Base-by-base conservation (phyloP, 2,113 vertebrate species). In the Chascanopsetta lugubris region DNA sequence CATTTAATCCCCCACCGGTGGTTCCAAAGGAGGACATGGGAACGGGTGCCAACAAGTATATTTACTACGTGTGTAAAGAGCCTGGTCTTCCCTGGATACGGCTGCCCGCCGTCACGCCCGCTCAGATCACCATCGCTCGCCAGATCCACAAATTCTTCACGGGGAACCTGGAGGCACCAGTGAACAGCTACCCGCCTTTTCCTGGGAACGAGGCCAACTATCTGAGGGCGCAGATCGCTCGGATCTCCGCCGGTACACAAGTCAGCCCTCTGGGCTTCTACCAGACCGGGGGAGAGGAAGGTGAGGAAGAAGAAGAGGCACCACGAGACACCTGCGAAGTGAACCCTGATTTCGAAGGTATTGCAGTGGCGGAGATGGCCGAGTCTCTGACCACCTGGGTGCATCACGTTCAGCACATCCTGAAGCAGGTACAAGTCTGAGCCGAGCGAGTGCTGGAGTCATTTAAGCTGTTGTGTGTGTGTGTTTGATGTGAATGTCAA, bases 21-120 rank as follows among this genome's bases (percentile, higher is more conserved):
- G 81, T 95, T 26, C 95, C 94, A 1, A 95, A 89, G 69, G 97
- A 99, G 81, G 83, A 85, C 22, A 90, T 78, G 3, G 91, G 93
- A 57, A 92, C 92, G 0, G 97, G 97, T 1, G 48, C 92, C 15
- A 99, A 99, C 86, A 99, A 94, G 83, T 96, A 84, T 10, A 72
- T 90, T n/a, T 99, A 97, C 76, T 99, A 95, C 82, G 96, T 99
- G 59, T 98, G 96, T 82, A 94, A 87, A 5, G 95, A 96, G 72
- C 93, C 96, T 4, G 95, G 96, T 26, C 88, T 91, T 65, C 92
- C 94, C 0, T 99, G 97, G 97, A 79, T 92, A 29, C 94, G 89
- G 80, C 85, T 99, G 56, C 96, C 97, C 7, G 66, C 90, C 0
- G 95, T 99, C 54, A 96, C 82, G 0, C 97, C 97, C 2, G 90